Base-by-base conservation (phyloP, 2,797 vertebrate species). In the Chloroceryle inda region DNA sequence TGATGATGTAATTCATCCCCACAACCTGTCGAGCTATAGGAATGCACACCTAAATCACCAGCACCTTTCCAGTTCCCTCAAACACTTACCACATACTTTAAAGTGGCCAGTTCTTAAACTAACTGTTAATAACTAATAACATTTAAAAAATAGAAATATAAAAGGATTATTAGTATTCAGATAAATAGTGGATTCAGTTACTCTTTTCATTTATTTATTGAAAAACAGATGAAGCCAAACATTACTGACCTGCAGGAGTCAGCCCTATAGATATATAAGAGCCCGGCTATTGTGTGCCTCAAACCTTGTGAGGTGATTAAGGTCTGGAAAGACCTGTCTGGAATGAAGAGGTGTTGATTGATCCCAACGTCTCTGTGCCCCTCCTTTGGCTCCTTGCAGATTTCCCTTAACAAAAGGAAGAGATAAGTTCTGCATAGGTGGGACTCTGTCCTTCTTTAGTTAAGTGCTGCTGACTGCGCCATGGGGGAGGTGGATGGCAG, bases 171-270 rank as follows among this genome's bases (percentile, higher is more conserved):
- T 79, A 33, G 47, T 55, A 44, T 42, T 35, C 21, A 62, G n/a
- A 47, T 26, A 81, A 84, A 55, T 4, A 44, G 6, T 38, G 4
- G 1, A 11, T 88, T 64, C 6, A 24, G 10, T 2, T 69, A 16
- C 12, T 52, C 17, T 55, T 79, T 92, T 71, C 21, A 63, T 9
- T 37, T 52, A 37, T 7, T 56, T 19, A 29, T 42, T 63, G 62
- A 79, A 23, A 92, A 81, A 31, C 0, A 2, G 6, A 55, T 2
- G 1, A 5, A 40, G 12, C 3, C 19, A 56, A 58, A 83, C 72
- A 4, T 6, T 62, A 50, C 8, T 2, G 1, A 75, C 7, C 9
- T 59, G 17, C 5, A 2, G 1, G 58, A 52, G 4, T 78, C n/a
- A 76, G 13, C 26, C 20, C 26, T 21, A 19, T 16, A 4, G 2